Evolutionary conservation across 2,888 invertebrate species (phyloP).

Genomic region (Galeruca laticollis): DNA sequence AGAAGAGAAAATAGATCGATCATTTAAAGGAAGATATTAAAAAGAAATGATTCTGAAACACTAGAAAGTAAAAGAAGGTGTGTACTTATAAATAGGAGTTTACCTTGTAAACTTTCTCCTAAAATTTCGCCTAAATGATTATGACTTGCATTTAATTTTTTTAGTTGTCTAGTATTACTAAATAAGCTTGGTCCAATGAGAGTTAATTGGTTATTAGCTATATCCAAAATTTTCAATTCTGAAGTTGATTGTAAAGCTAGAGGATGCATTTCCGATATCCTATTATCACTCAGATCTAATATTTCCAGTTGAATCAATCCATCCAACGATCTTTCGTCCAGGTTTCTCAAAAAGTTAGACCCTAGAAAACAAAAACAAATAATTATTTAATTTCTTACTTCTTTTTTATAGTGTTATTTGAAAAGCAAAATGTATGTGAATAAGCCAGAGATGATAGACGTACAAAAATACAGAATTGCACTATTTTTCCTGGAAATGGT

Average conservation of each 20-base stretch:
- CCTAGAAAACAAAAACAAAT: conserved; percentile 66
- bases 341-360: conserved; percentile 77
- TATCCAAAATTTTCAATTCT: conserved; percentile 77
- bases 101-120: conserved; percentile 72
- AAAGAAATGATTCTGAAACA: background rate
- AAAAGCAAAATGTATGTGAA: no score
- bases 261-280: conserved; percentile 76
- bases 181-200: conserved; percentile 77
- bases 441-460: background rate
- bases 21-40: background rate
- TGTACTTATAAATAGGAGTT: background rate
- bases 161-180: conserved; percentile 19
- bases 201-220: conserved; percentile 83
- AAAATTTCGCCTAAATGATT: conserved; percentile 80
- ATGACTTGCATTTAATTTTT: conserved; percentile 72
- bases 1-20: background rate
- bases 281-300: conserved; percentile 81
- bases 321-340: conserved; percentile 78
- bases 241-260: conserved; percentile 74
- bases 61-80: background rate
- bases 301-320: conserved; percentile 79
- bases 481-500: no score
- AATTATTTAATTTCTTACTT: no score
- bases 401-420: no score
- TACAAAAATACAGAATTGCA: no score